Evolutionary conservation across 2,797 vertebrate genomes (phyloP), one percentile per base, ranked within the genome.

Genomic region (Eospalax fontanierii): DNA sequence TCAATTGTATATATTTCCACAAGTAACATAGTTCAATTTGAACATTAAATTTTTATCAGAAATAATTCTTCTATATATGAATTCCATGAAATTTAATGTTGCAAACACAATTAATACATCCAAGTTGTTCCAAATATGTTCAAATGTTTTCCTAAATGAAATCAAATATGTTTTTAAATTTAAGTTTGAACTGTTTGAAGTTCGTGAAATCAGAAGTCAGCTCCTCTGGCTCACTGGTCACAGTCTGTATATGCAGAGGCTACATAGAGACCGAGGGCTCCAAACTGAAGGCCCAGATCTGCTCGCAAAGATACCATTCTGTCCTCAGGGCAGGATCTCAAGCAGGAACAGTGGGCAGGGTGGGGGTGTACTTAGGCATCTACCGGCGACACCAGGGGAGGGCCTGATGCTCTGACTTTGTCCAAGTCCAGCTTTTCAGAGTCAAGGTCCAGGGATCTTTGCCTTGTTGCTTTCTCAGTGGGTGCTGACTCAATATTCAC

Each of bases 11-110:
- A 33, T 75, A 54, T 92, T 91, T 90, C 71, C 1, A 14, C 35
- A 54, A 70, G 63, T 1, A 61, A 9, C 19, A 75, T 6, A 66
- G 70, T 57, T 94, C 19, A 76, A 9, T 90, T 89, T 61, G 6
- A 88, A 82, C 46, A 35, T 24, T 63, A 63, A 38, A 1, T 87
- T 91, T 94, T 93, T 21, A 65, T 81, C 18, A 89, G 2, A 91
- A 94, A 75, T 75, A 21, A 61, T 57, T 94, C 28, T 21, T 91
- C 83, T 82, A 8, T 82, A 90, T 85, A 90, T 95, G 91, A 22
- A 81, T 79, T 86, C 89, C 5, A 30, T 76, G 66, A 90, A 93
- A 88, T 79, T 70, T 83, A 54, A 6, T 59, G 24, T 76, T 80
- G 28, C 91, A 95, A 87, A 94, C 54, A 33, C 79, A n/a, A 85